Evolutionary conservation across 2,888 invertebrate genomes (phyloP).

Genomic region (Dasysyrphus albostriatus): DNA sequence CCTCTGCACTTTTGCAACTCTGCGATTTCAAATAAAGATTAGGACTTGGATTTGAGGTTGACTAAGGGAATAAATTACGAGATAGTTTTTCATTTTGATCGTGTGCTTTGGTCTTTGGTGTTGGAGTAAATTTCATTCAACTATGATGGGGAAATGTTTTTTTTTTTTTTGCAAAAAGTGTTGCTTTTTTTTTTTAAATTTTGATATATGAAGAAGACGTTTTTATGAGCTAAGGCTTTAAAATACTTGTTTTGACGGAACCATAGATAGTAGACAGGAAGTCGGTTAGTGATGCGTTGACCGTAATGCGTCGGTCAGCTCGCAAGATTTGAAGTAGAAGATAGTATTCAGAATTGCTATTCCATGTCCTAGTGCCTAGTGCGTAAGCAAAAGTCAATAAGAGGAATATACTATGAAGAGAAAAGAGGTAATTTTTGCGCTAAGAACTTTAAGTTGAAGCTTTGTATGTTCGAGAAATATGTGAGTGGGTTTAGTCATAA

Average conservation of each 20-base stretch:
- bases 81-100: constrained; percentile 65
- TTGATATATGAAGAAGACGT: neutral
- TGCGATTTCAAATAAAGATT: constrained; percentile 72
- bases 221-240: neutral
- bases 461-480: too few species aligned
- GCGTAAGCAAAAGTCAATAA: neutral
- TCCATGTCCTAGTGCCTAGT: too few species aligned
- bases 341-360: neutral
- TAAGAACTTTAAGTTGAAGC: neutral
- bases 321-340: constrained; percentile 4
- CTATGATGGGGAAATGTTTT: neutral
- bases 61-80: constrained; percentile 73
- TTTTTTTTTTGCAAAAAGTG: constrained; percentile 27
- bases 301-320: constrained; percentile 32
- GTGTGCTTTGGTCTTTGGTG: constrained; percentile 22
- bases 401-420: neutral
- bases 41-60: constrained; percentile 60
- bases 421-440: neutral
- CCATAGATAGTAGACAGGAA: constrained; percentile 52
- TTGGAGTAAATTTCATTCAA: constrained; percentile 44
- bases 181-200: neutral
- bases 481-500: too few species aligned
- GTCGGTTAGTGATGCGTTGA: constrained; percentile 39
- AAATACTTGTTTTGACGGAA: neutral
- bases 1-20: constrained; percentile 15